Conservation (phyloP, 2,113 vertebrate genomes). For the Colius striatus region DNA sequence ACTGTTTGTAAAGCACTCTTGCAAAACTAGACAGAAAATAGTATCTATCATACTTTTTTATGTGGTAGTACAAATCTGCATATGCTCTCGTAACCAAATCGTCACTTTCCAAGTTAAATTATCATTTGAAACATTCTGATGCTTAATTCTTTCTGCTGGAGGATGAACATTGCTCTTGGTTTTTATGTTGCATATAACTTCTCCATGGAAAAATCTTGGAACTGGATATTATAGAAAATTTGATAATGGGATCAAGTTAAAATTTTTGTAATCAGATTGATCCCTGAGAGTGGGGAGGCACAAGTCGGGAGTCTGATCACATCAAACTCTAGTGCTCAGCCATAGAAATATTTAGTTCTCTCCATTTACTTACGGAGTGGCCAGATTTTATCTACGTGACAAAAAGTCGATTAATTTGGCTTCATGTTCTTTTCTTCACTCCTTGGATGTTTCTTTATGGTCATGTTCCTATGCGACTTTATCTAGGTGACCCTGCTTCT, state of each 20-base stretch:
- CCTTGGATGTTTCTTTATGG: background rate
- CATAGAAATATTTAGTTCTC: background rate
- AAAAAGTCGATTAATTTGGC: background rate
- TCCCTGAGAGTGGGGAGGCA: background rate
- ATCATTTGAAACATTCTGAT: background rate
- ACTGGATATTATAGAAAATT: background rate
- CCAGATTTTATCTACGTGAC: background rate
- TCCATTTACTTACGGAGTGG: rapidly evolving
- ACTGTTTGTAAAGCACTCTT: background rate
- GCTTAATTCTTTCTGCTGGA: background rate
- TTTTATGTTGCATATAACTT: background rate
- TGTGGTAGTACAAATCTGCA: background rate
- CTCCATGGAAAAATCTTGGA: background rate
- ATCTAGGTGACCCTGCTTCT: no score
- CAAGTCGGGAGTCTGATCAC: background rate
- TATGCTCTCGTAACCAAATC: background rate
- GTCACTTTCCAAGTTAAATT: background rate
- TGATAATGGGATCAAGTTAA: background rate
- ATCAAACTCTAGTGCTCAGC: background rate
- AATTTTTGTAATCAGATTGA: background rate
- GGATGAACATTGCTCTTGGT: background rate
- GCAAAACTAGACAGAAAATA: background rate
- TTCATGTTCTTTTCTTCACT: background rate
- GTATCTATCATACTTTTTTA: background rate
- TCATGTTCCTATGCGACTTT: no score